Base-by-base conservation (phyloP, 2,888 invertebrate genomes). In the Acanthosepion esculentum region DNA sequence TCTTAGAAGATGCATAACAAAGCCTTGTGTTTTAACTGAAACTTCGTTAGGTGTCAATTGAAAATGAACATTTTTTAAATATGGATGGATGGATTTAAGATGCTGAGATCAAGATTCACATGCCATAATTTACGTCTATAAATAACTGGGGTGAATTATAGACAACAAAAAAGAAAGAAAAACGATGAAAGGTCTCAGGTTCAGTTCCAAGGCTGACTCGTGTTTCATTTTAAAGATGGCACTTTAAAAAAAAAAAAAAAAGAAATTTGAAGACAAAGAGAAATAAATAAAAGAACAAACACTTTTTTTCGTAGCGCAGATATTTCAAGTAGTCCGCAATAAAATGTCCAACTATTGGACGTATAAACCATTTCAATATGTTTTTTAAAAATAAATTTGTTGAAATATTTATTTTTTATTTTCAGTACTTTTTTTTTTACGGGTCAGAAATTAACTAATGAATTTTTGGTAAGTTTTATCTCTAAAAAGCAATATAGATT, bases 321-420 rank as follows among this genome's bases (percentile, higher is more conserved):
- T 78, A 78, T 78, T 78, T 78, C n/a, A 33, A 78, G 78, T n/a
- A 12, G n/a, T 78, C n/a, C 78, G 33, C 78, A 33, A n/a, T 78
- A 78, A n/a, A 18, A 78, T n/a, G 78, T 78, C 78, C 78, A 78
- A 78, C 78, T 78, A n/a, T n/a, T 78, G 78, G 78, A 78, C 78
- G 12, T 33, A 59, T 78, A 78, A 15, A 26, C 50, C 20, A 2
- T 48, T 92, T 50, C 26, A 92, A 29, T 18, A 93, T 93, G 7
- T 48, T 93, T 92, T 92, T 50, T 29, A 23, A 18, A 53, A 53
- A 93, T 93, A 48, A 29, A n/a, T 53, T 93, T 93, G 93, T 48
- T 48, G 41, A 41, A 92, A 48, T 53, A 93, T 93, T 93, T 20
- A 50, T 7, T 93, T 93, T 48, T 93, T 93, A 1, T 8, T n/a